Conservation (phyloP, 1,140 invertebrate species). For the Pseudomyrmex pallidus region DNA sequence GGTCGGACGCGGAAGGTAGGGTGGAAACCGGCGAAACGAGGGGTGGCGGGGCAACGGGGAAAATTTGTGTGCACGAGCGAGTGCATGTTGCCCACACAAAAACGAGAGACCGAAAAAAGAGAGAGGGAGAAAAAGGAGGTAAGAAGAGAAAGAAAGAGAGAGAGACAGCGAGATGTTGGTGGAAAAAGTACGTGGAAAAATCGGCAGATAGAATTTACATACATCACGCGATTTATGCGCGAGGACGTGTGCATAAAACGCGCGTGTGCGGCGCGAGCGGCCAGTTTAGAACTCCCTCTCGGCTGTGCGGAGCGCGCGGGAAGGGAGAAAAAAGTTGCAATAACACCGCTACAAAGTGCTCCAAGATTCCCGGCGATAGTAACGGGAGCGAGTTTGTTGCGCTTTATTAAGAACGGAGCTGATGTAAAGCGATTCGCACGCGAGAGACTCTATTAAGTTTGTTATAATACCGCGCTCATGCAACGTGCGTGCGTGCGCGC, state of each 20-base stretch:
- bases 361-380: slow-evolving; percentile 52
- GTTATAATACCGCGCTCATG: slow-evolving; percentile 48
- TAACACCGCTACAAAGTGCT: slow-evolving; percentile 40
- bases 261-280: slow-evolving; percentile 20
- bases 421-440: slow-evolving; percentile 55
- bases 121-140: not conserved
- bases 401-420: slow-evolving; percentile 52
- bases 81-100: slow-evolving; percentile 22
- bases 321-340: slow-evolving; percentile 14
- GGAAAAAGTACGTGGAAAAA: slow-evolving; percentile 44
- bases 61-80: slow-evolving; percentile 37
- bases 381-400: slow-evolving; percentile 56
- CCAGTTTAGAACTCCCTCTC: not conserved
- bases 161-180: not conserved
- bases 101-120: not conserved
- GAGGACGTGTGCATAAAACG: slow-evolving; percentile 33
- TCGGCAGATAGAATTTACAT: slow-evolving; percentile 58
- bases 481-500: not conserved
- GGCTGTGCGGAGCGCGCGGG: not conserved
- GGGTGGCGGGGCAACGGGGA: not conserved
- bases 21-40: slow-evolving; percentile 43
- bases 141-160: not conserved
- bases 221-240: slow-evolving; percentile 50
- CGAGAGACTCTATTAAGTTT: slow-evolving; percentile 51
- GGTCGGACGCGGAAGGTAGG: slow-evolving; percentile 49